These are phyloP conservation scores for Aphelenchoides fujianensis DNA, from an alignment of 1,140 invertebrate species.

Conservation along the genomic window DNA sequence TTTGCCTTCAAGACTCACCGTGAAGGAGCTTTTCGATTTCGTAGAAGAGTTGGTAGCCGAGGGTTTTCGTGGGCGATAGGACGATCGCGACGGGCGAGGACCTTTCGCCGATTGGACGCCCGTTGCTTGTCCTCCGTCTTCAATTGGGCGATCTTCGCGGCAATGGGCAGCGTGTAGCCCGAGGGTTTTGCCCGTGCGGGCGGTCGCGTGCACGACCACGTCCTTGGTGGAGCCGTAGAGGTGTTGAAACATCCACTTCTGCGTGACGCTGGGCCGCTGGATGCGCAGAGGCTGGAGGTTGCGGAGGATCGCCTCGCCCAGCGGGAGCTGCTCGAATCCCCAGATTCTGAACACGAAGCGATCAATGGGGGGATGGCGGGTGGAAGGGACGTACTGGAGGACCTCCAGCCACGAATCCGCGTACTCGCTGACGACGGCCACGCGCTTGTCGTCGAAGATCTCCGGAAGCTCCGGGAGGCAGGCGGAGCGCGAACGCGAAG, in stretches of 20 bases:
- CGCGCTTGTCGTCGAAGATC: no score
- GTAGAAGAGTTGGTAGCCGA: not conserved
- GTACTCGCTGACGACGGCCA: no score
- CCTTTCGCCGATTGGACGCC: no score
- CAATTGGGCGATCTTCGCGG: not conserved
- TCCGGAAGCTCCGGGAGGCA: no score
- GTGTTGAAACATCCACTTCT: not conserved
- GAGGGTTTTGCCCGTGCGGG: not conserved
- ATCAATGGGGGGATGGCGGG: no score
- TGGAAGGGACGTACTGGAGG: no score
- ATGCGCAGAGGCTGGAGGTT: no score
- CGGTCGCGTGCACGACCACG: not conserved
- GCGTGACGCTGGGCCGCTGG: not conserved
- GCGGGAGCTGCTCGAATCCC: no score
- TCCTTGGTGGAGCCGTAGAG: not conserved
- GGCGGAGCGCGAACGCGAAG: no score
- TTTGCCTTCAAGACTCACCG: not conserved
- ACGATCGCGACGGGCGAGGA: not conserved
- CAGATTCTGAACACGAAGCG: no score
- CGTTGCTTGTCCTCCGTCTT: not conserved
- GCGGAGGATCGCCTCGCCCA: no score
- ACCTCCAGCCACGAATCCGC: no score
- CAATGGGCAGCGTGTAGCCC: not conserved
- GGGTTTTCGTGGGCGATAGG: not conserved
- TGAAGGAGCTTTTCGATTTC: not conserved